A percentile compares a stretch with the other conserved stretches of the same genome.
Evolutionary conservation across 53 echinoderm and acorn worm genomes (phyloP).

Genomic region (Echinometra lucunter): DNA sequence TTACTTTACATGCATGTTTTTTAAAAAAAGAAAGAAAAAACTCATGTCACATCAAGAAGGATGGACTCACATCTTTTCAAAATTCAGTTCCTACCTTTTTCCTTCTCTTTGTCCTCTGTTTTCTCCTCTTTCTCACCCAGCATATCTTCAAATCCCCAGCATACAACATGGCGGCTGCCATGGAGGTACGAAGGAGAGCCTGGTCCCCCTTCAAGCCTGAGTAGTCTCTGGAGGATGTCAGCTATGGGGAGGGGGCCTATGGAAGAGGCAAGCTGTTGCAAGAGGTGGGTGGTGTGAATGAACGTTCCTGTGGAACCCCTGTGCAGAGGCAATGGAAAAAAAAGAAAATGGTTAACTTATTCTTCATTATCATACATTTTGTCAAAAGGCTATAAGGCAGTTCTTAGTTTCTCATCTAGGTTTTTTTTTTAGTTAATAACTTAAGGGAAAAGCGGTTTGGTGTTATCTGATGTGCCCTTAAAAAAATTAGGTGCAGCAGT

Average conservation of each 20-base stretch:
- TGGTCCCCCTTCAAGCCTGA: slow-evolving; percentile 88
- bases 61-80: not conserved
- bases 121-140: slow-evolving; percentile 77
- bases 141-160: slow-evolving; percentile 97
- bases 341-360: too few relatives aligned
- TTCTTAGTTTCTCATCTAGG: too few relatives aligned
- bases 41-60: too few relatives aligned
- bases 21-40: too few relatives aligned
- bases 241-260: slow-evolving; percentile 80
- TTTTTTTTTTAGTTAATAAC: too few relatives aligned
- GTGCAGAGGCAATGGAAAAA: not conserved
- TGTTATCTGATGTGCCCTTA: too few relatives aligned
- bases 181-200: slow-evolving; percentile 86
- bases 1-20: too few relatives aligned
- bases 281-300: slow-evolving; percentile 87
- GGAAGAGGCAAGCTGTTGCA: slow-evolving; percentile 74
- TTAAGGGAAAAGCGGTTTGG: too few relatives aligned
- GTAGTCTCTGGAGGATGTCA: slow-evolving; percentile 83
- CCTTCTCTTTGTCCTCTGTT: slow-evolving; percentile 86
- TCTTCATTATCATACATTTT: too few relatives aligned
- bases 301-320: slow-evolving; percentile 87
- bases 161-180: slow-evolving; percentile 90
- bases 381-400: too few relatives aligned
- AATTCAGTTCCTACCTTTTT: slow-evolving; percentile 75
- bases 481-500: too few relatives aligned